These are phyloP conservation scores for Heliconius nattereri DNA, from an alignment of 1,140 invertebrate genomes.

Conservation along the genomic window DNA sequence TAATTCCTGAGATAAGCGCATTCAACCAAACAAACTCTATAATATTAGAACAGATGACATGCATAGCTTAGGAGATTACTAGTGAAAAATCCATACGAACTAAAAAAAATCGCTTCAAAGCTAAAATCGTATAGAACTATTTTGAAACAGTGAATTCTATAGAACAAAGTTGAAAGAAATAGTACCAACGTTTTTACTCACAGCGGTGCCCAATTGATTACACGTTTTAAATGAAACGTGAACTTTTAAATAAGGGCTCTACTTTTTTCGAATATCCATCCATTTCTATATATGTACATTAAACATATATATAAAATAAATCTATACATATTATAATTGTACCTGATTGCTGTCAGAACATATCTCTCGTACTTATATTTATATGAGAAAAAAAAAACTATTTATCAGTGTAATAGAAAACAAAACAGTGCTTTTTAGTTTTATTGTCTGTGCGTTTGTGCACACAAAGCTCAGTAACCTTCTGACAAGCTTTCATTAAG, in stretches of 20 bases:
- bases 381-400: no score
- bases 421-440: no score
- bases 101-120: conserved; percentile 1
- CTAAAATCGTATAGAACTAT: neutral
- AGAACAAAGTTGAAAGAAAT: conserved; percentile 1
- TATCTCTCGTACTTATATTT: no score
- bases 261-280: neutral
- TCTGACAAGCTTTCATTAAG: no score
- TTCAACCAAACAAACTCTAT: no score
- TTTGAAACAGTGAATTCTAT: neutral
- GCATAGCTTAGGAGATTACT: neutral
- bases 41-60: neutral
- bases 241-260: conserved; percentile 1
- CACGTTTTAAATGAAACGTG: conserved; percentile 8
- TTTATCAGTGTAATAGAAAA: no score
- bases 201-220: conserved; percentile 5
- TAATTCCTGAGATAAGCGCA: no score
- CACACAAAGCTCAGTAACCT: no score
- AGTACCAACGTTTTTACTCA: neutral
- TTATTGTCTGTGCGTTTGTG: no score
- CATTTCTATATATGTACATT: neutral
- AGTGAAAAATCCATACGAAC: neutral
- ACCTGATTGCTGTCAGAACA: no score
- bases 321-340: neutral
- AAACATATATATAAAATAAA: neutral